Evolutionary conservation across 2,113 vertebrate species (phyloP).

Genomic region (Psettodes erumei): DNA sequence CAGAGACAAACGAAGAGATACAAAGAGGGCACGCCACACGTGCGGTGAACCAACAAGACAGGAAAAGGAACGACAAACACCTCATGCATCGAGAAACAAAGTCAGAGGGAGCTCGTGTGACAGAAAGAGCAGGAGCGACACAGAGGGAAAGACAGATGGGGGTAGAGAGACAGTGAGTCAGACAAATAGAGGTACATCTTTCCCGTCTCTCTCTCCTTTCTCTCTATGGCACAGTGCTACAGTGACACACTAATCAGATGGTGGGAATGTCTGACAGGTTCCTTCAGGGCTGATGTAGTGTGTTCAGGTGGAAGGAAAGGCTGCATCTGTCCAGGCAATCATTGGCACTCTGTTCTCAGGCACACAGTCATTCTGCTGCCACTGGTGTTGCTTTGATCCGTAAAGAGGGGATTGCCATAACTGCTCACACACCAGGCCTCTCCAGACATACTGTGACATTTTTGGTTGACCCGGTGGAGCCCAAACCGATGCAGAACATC

Average conservation of each 20-base stretch:
- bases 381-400: constrained; percentile 49
- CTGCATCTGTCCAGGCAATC: constrained; percentile 65
- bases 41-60: constrained; percentile 16
- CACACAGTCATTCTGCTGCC: constrained; percentile 35
- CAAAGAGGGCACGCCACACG: constrained; percentile 29
- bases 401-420: constrained; percentile 20
- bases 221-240: constrained; percentile 16
- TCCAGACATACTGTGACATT: constrained; percentile 23
- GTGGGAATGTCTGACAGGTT: constrained; percentile 62
- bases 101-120: constrained; percentile 10
- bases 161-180: constrained; percentile 56
- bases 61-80: constrained; percentile 24
- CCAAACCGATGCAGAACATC: constrained; percentile 14
- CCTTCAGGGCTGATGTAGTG: constrained; percentile 75
- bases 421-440: constrained; percentile 33
- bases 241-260: constrained; percentile 69
- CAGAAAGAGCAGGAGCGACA: constrained; percentile 29
- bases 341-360: constrained; percentile 38
- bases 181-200: constrained; percentile 54
- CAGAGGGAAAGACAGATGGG: constrained; percentile 48
- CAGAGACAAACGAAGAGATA: constrained; percentile 30
- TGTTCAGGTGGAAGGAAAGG: constrained; percentile 72
- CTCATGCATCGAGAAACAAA: not conserved
- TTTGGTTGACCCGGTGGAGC: constrained; percentile 30
- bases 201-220: constrained; percentile 31